These are phyloP conservation scores for Pachypeltis micranthus DNA, from an alignment of 1,140 invertebrate genomes.

Conservation along the genomic window DNA sequence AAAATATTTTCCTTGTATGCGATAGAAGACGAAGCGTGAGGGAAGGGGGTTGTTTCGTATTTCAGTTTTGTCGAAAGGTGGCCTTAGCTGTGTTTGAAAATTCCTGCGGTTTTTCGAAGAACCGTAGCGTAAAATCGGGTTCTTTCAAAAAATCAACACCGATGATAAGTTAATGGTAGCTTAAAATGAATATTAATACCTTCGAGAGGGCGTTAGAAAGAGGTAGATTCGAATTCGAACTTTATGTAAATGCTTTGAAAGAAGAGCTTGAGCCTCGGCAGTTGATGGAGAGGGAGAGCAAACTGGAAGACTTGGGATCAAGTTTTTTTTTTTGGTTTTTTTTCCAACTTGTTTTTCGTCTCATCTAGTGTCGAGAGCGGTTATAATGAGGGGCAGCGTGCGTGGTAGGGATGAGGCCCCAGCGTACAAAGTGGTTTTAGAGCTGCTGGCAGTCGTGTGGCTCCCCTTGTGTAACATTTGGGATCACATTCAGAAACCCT, in stretches of 20 bases:
- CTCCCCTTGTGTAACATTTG: conserved; percentile 4
- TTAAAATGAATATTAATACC: conserved; percentile 5
- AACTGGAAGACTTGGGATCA: background rate
- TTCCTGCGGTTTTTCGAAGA: background rate
- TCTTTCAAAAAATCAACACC: background rate
- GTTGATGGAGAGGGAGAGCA: background rate
- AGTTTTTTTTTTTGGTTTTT: background rate
- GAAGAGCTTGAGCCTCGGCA: background rate
- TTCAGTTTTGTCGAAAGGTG: background rate
- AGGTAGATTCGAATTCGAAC: background rate
- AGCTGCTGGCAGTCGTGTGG: conserved; percentile 9
- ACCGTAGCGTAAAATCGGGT: background rate
- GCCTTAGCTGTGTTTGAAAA: background rate
- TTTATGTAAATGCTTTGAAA: background rate
- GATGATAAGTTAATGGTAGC: background rate
- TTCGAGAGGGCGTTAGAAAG: background rate
- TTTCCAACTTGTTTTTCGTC: background rate
- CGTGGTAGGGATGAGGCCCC: background rate
- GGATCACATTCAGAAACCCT: background rate
- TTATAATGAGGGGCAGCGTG: conserved; percentile 6
- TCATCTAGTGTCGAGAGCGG: conserved; percentile 5
- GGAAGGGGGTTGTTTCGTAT: background rate
- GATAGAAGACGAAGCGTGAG: background rate
- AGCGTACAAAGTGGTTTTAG: conserved; percentile 4
- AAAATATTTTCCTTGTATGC: background rate